Evolutionary conservation across 2,888 invertebrate species (phyloP), one percentile per base, ranked within the genome.

Genomic region (Drosophila limbata): DNA sequence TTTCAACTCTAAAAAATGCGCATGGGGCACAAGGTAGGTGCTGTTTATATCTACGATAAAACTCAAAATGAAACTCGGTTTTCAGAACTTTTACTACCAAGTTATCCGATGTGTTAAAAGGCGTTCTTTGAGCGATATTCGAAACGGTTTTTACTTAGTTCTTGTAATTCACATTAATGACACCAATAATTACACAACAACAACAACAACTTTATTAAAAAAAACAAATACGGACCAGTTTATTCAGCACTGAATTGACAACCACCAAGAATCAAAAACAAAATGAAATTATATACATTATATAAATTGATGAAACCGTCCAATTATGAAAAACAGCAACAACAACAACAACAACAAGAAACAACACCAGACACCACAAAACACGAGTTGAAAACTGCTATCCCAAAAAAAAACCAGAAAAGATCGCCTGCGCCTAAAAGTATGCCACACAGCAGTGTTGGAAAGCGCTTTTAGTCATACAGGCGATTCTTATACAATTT

Each of bases 351-450:
- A 51, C 53, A 55, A 73, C 60, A 75, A 72, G 64, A 72, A 61
- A 73, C 77, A 63, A 73, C 69, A 70, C 51, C 55, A 71, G 28
- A 77, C 68, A 77, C 56, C 52, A 45, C 52, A 45, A 39, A 62
- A 84, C 78, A 89, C 89, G 81, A 88, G 84, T 87, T 87, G 89
- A 85, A 88, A 88, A 81, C 81, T 78, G 83, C 84, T 79, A 53
- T 69, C 64, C 64, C 48, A 67, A 73, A 53, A 77, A 67, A 73
- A 51, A 78, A 55, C 44, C 53, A 35, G 13, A 39, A n/a, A 45
- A 2, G 8, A 50, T 60, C 55, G 52, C 42, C 47, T 3, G 3
- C 53, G 45, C 50, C 33, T 13, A 47, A 57, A 42, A 57, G 31
- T 39, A 56, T 48, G 56, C 52, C 4, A 70, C n/a, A 13, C 13